Percentiles rank a stretch among this genome's conserved stretches.
Evolutionary conservation across 2,888 invertebrate species (phyloP).

Genomic region (Synanthedon myopaeformis): DNA sequence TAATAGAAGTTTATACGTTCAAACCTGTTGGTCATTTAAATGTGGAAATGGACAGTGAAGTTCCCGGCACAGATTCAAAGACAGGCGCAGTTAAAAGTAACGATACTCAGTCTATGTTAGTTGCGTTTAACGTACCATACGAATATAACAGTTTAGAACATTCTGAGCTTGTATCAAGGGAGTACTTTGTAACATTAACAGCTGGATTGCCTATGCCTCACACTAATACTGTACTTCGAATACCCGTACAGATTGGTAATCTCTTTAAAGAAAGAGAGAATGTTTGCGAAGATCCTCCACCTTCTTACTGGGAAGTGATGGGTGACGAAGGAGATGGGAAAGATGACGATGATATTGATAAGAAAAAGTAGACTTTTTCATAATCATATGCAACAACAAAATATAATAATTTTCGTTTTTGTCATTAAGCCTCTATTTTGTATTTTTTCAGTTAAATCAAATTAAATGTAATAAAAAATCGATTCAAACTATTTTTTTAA

Average conservation of each 20-base stretch:
- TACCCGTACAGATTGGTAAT: slow-evolving; percentile 4
- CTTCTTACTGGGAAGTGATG: slow-evolving; percentile 9
- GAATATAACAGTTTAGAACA: not conserved
- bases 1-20: not conserved
- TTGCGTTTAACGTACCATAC: not conserved
- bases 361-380: not conserved
- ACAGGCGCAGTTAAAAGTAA: not conserved
- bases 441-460: too few relatives aligned
- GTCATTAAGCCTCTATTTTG: too few relatives aligned
- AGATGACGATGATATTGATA: not conserved
- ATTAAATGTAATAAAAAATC: too few relatives aligned
- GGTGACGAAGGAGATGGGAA: slow-evolving; percentile 3
- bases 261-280: not conserved
- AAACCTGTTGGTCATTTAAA: not conserved
- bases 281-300: not conserved
- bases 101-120: not conserved
- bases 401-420: too few relatives aligned
- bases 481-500: too few relatives aligned
- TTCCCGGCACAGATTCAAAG: not conserved
- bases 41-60: not conserved
- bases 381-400: too few relatives aligned
- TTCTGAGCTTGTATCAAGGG: not conserved
- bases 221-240: not conserved
- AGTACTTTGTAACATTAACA: not conserved
- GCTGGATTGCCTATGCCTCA: slow-evolving; percentile 1